Percentiles rank a stretch among this genome's conserved stretches.
Evolutionary conservation across 2,113 vertebrate species (phyloP).

Genomic region (Melanerpes formicivorus): DNA sequence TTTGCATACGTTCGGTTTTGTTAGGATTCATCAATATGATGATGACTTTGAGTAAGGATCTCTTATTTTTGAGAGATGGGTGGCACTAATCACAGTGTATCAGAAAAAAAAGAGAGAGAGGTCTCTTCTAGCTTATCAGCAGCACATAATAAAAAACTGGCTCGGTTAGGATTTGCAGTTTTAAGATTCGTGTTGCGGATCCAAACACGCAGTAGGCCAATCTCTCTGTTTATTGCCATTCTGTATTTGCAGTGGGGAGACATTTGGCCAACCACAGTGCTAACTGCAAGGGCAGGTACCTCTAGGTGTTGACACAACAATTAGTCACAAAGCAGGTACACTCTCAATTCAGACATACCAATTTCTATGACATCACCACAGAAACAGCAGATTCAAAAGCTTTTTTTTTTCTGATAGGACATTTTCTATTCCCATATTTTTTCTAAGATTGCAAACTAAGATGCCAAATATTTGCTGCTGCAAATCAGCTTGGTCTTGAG

Average conservation of each 20-base stretch:
- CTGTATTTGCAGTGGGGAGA: constrained; percentile 30
- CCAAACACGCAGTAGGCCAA: constrained; percentile 30
- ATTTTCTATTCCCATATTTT: neutral
- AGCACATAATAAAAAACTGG: constrained; percentile 7
- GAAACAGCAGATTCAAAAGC: neutral
- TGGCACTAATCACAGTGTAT: neutral
- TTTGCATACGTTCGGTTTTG: neutral
- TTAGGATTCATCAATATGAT: neutral
- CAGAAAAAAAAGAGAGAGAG: neutral
- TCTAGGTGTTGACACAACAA: constrained; percentile 10
- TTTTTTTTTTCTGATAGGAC: neutral
- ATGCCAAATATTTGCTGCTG: constrained; percentile 16
- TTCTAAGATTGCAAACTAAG: neutral
- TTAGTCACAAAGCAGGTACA: neutral
- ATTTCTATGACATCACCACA: neutral
- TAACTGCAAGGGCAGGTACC: constrained; percentile 54
- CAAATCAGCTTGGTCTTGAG: neutral
- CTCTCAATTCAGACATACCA: neutral
- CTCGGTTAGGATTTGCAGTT: neutral
- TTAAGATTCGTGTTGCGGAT: constrained; percentile 2
- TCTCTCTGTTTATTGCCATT: constrained; percentile 56
- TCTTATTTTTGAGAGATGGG: neutral
- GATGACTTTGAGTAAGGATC: neutral
- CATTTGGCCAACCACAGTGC: constrained; percentile 25
- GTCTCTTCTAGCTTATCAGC: neutral